Evolutionary conservation across 1,140 invertebrate genomes (phyloP).

Genomic region (Papilio polytes): DNA sequence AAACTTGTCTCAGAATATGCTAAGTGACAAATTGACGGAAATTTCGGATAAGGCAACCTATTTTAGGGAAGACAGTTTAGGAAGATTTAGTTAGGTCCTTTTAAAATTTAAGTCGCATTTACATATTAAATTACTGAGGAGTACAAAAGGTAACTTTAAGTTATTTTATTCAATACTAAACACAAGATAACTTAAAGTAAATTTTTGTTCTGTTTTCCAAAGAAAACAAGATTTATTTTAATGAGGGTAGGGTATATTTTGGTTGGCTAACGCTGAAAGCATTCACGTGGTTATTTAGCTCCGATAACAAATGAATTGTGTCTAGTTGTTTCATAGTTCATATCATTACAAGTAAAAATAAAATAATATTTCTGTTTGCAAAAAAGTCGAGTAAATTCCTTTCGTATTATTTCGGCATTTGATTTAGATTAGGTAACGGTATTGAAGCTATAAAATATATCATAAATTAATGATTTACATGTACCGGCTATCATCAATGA

Average conservation of each 20-base stretch:
- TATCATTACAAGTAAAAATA: not conserved
- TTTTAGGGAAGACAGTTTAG: not conserved
- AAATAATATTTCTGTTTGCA: too few species aligned
- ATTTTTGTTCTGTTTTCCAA: too few species aligned
- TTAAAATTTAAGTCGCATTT: not conserved
- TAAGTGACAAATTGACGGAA: conserved; percentile 28
- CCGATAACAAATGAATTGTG: too few species aligned
- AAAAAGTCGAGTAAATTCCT: too few species aligned
- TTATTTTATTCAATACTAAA: too few species aligned
- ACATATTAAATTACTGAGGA: not conserved
- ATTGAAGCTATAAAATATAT: not conserved
- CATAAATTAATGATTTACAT: not conserved
- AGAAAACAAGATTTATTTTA: too few species aligned
- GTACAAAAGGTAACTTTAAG: too few species aligned
- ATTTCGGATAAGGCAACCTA: conserved; percentile 15
- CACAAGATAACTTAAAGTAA: too few species aligned
- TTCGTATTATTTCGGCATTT: not conserved
- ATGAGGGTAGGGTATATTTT: too few species aligned
- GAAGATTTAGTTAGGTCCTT: not conserved
- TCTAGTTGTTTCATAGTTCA: too few species aligned
- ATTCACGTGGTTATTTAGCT: too few species aligned
- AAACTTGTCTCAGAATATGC: conserved; percentile 28
- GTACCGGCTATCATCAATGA: not conserved
- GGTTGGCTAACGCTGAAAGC: too few species aligned
- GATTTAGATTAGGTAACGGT: not conserved